Conservation (phyloP, 2,113 vertebrate species). For the Ploceus nigricollis region DNA sequence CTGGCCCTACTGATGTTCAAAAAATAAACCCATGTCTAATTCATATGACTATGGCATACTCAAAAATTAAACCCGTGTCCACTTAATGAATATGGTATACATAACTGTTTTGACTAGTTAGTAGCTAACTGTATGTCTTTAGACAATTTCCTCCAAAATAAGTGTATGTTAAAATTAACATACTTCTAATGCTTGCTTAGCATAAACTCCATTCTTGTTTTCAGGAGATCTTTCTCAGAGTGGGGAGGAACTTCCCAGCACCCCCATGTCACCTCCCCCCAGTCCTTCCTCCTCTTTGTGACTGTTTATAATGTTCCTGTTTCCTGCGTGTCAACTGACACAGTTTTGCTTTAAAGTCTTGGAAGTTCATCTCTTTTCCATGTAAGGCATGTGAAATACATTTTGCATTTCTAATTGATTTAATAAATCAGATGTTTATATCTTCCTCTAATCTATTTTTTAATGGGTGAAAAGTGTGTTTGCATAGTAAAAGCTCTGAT, state of each 20-base stretch:
- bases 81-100: not conserved
- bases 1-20: not conserved
- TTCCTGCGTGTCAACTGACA: slow-evolving; percentile 6
- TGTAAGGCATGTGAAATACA: slow-evolving; percentile 63
- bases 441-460: slow-evolving; percentile 37
- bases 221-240: not conserved
- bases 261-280: not conserved
- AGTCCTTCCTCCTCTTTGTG: slow-evolving; percentile 34
- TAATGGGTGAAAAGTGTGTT: not conserved
- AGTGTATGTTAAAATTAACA: not conserved
- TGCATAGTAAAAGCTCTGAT: not conserved
- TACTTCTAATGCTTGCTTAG: slow-evolving; percentile 13
- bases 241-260: not conserved
- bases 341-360: slow-evolving; percentile 42
- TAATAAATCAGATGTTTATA: slow-evolving; percentile 58
- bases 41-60: not conserved
- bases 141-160: slow-evolving; percentile 2
- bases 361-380: slow-evolving; percentile 40
- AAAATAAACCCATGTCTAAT: not conserved
- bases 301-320: slow-evolving; percentile 31
- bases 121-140: not conserved
- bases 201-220: slow-evolving; percentile 24
- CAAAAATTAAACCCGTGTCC: not conserved
- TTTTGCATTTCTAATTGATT: slow-evolving; percentile 64
- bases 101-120: slow-evolving; percentile 26